phyloP scores from a whole-genome alignment of 2,888 invertebrate species.

The Prenolepis imparis region DNA sequence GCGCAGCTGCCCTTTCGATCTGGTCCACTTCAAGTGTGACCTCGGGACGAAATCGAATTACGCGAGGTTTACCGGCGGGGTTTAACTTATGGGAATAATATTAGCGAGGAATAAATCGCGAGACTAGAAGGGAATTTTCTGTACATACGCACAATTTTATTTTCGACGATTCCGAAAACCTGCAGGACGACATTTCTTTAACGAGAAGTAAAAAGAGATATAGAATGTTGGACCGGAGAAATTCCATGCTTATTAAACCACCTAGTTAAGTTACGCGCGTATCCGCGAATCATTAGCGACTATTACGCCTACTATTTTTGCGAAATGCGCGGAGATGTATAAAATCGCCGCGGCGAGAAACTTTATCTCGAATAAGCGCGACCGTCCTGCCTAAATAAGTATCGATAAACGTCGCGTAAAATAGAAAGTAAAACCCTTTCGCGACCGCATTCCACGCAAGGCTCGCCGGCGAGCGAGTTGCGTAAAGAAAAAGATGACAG shows the following conservation, averaged over 20 bases:
- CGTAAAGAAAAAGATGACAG: constrained; percentile 73
- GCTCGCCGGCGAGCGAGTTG: constrained; percentile 67
- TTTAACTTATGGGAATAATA: constrained; percentile 44
- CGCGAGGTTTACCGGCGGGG: constrained; percentile 30
- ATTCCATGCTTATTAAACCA: constrained; percentile 20
- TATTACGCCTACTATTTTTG: constrained; percentile 35
- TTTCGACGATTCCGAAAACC: constrained; percentile 17
- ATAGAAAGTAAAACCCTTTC: constrained; percentile 76
- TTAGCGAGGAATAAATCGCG: not conserved
- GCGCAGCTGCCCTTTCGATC: constrained; percentile 72
- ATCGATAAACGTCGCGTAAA: constrained; percentile 77
- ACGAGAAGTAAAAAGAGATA: no score
- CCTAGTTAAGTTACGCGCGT: constrained; percentile 33
- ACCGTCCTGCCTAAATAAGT: constrained; percentile 75
- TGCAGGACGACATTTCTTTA: no score
- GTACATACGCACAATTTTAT: not conserved
- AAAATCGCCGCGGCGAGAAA: constrained; percentile 57
- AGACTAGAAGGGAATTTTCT: no score
- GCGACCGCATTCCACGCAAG: constrained; percentile 76
- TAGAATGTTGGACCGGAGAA: not conserved
- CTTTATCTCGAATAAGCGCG: constrained; percentile 58
- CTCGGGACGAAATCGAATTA: constrained; percentile 47
- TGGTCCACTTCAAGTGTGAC: constrained; percentile 59
- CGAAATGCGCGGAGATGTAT: constrained; percentile 64
- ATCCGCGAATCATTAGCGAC: constrained; percentile 42